Base-by-base conservation (phyloP, 2,888 invertebrate genomes). In the Encarsia formosa region DNA sequence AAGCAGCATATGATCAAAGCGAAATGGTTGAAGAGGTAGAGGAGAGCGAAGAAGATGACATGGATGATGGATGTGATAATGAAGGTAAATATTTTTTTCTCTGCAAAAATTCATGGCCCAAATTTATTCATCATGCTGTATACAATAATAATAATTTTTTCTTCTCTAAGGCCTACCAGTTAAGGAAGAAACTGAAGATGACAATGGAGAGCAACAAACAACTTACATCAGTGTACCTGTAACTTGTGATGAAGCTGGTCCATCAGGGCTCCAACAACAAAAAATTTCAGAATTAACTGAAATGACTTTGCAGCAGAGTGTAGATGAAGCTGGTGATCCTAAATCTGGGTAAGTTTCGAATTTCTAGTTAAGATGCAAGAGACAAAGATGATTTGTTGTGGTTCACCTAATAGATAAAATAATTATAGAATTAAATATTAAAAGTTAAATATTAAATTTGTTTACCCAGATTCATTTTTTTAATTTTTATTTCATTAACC, bases 291-390 rank as follows among this genome's bases (percentile, higher is more conserved):
- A 73, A 22, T 66, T 73, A 50, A 62, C 72, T 22, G 73, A 73
- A 51, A 68, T 74, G 57, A 59, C 66, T 9, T 64, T 73, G 52
- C 64, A 65, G 51, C 66, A 68, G 26, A 54, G 66, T 48, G n/a
- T n/a, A n/a, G n/a, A n/a, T n/a, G 39, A 61, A 16, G 73, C 72
- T 43, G 67, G 63, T 34, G 73, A 74, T 65, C 65, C 70, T 58
- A 74, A 74, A 68, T 65, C 73, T 68, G 73, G 73, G 73, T 74
- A 66, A 74, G 73, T 74, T 67, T 66, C 65, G 57, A 59, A 59
- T 62, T 53, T 54, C 53, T 61, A 32, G 26, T 45, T 48, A 18
- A 29, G 40, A 47, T 53, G 39, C 31, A 32, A 63, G 67, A 61
- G 69, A 65, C 71, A 73, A 72, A 68, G 70, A 59, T 70, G 71